Base-by-base conservation (phyloP, 2,797 vertebrate species). In the Artibeus lituratus region DNA sequence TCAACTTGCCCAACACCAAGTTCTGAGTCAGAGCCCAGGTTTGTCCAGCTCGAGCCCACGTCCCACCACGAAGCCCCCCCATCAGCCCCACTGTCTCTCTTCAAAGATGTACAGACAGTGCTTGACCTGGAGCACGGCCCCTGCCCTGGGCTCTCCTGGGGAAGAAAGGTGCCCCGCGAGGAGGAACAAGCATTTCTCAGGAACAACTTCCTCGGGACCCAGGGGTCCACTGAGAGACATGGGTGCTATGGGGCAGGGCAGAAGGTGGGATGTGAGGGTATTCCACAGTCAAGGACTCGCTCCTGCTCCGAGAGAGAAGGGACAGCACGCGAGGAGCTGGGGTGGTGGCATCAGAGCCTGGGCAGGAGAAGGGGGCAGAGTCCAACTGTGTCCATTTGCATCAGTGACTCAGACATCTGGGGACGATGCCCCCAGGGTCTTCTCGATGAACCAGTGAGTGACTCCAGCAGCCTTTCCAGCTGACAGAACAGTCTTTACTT, bases 101-200 rank as follows among this genome's bases (percentile, higher is more conserved):
- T 29, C 70, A 57, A 18, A 51, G 16, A 39, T 9, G n/a, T 7
- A 1, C 26, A 35, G 49, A 9, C 3, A 24, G 49, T 0, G 0
- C 69, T 77, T 65, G 24, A 5, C 32, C 55, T 35, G 26, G 69
- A 51, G 37, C 39, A 10, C 1, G 0, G 26, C 15, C 26, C 35
- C 70, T 37, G 84, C 39, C 59, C 57, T 0, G 8, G 5, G 2
- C 19, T 21, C 32, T 73, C 39, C 11, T 18, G 14, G 47, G 10
- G 8, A 5, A 70, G 55, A 42, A 47, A 65, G 53, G 53, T 26
- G 22, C 16, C 18, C 2, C 10, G 69, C 14, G n/a, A 65, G 85
- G 76, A 73, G 32, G 32, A 12, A 29, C 39, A 19, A 26, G n/a
- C 29, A 8, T 44, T 47, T 69, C 21, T 3, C 26, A 44, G 80